Conservation (phyloP, 2,113 vertebrate species). For the Ancistrus triradiatus region DNA sequence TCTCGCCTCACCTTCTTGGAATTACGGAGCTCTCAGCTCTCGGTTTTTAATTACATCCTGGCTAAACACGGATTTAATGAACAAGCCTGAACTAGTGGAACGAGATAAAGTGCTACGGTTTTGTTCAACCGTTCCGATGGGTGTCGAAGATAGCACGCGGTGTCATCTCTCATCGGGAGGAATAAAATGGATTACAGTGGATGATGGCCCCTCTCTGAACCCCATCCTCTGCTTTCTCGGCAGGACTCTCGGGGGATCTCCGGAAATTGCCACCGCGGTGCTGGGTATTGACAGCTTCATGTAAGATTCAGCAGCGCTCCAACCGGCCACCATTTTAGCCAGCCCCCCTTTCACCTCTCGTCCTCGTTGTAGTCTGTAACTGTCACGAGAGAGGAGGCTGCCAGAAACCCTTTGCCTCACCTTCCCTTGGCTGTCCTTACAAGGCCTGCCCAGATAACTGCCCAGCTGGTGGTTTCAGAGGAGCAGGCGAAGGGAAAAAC, state of each 20-base stretch:
- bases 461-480: slow-evolving; percentile 23
- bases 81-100: neutral
- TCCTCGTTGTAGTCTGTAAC: slow-evolving; percentile 51
- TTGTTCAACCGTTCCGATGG: no score
- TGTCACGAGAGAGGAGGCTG: slow-evolving; percentile 37
- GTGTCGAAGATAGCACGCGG: neutral
- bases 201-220: slow-evolving; percentile 12
- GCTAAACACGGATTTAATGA: slow-evolving; percentile 36
- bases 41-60: slow-evolving; percentile 21
- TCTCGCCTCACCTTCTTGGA: slow-evolving; percentile 23
- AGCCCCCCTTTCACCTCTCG: slow-evolving; percentile 38
- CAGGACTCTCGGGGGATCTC: slow-evolving; percentile 5
- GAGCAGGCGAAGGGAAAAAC: no score
- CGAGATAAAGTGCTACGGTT: no score
- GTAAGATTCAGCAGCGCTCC: slow-evolving; percentile 61
- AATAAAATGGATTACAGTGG: slow-evolving; percentile 38
- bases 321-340: slow-evolving; percentile 4
- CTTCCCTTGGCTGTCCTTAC: slow-evolving; percentile 2
- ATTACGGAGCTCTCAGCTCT: slow-evolving; percentile 14
- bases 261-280: neutral
- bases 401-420: slow-evolving; percentile 46
- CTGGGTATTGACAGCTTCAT: slow-evolving; percentile 54
- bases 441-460: slow-evolving; percentile 4
- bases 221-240: slow-evolving; percentile 9
- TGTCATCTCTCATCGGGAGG: slow-evolving; percentile 5